A percentile compares a stretch with the other conserved stretches of the same genome.
These are phyloP conservation scores for Agriopis aurantiaria DNA, from an alignment of 2,888 invertebrate species.

Conservation along the genomic window DNA sequence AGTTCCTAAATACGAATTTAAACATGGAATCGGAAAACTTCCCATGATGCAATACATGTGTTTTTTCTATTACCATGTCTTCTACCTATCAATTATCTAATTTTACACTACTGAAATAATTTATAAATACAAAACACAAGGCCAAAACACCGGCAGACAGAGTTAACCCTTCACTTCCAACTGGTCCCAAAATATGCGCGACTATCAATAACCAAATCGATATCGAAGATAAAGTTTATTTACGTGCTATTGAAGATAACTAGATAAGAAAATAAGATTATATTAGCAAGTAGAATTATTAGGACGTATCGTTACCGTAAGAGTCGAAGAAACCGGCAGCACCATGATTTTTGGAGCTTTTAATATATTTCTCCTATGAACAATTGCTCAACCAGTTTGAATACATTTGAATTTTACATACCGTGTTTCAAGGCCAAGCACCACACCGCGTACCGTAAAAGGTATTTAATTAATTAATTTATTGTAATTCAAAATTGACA, in stretches of 20 bases:
- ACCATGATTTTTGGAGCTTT: neutral
- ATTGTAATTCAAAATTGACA: neutral
- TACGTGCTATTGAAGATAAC: too few relatives aligned
- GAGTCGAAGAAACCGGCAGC: neutral
- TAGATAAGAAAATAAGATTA: too few relatives aligned
- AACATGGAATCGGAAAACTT: neutral
- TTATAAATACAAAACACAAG: neutral
- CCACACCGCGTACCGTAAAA: neutral
- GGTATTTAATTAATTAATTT: neutral
- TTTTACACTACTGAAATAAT: neutral
- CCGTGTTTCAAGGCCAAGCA: slow-evolving; percentile 15
- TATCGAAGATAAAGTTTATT: neutral
- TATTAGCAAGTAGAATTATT: neutral
- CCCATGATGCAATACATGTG: neutral
- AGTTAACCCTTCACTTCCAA: neutral
- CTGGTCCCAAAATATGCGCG: neutral
- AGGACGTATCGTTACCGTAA: neutral
- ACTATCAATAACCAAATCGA: neutral
- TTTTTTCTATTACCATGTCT: slow-evolving; percentile 3
- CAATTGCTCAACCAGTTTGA: neutral
- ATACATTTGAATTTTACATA: slow-evolving; percentile 5
- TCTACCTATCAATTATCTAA: neutral
- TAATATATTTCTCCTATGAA: too few relatives aligned
- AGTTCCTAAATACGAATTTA: neutral
- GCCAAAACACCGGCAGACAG: neutral